These are phyloP conservation scores for Agelaius tricolor DNA, from an alignment of 2,113 vertebrate species.

Conservation along the genomic window DNA sequence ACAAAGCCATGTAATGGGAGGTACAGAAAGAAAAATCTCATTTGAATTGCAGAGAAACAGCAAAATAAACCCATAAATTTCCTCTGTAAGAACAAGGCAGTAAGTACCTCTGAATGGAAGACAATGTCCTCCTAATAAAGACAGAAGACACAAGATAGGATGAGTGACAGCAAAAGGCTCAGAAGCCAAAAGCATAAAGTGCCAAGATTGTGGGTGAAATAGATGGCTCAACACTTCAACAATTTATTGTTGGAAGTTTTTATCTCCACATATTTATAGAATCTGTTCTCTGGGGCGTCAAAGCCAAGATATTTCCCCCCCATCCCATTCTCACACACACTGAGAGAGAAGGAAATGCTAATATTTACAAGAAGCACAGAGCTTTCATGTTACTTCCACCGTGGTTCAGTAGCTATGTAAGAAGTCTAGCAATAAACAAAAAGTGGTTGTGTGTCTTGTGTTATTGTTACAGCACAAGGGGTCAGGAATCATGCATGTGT, in stretches of 20 bases:
- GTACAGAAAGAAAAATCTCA: neutral
- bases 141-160: neutral
- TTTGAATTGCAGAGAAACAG: neutral
- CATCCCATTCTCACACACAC: neutral
- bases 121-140: neutral
- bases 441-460: conserved; percentile 30
- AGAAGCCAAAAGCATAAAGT: neutral
- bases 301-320: neutral
- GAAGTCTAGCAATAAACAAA: conserved; percentile 59
- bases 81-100: neutral
- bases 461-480: conserved; percentile 60
- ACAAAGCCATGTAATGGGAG: neutral
- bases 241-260: neutral
- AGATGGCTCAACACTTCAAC: neutral
- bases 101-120: neutral
- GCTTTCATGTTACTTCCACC: conserved; percentile 56
- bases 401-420: conserved; percentile 58
- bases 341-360: conserved; percentile 32
- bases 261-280: neutral
- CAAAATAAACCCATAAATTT: neutral
- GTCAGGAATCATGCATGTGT: conserved; percentile 53
- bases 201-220: neutral
- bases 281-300: neutral
- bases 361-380: conserved; percentile 46
- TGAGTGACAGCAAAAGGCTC: neutral